These are phyloP conservation scores for Odiellus spinosus DNA, from an alignment of 2,888 invertebrate genomes.

Conservation along the genomic window DNA sequence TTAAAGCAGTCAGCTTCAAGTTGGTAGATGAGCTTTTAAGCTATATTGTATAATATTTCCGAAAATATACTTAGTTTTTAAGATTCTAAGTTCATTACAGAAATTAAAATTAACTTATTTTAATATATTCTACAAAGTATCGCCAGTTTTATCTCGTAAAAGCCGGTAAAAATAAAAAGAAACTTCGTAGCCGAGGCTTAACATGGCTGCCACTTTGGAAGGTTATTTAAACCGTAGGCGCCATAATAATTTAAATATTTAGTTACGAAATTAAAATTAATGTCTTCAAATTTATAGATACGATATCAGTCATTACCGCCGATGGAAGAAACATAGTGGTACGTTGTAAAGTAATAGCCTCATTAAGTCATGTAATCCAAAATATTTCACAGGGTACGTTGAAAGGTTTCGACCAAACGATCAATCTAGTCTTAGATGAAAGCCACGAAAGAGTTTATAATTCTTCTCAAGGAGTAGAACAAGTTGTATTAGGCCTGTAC, in stretches of 20 bases:
- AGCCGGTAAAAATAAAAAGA: no score
- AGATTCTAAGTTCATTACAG: no score
- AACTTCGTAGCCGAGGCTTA: background rate
- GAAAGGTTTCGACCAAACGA: conserved; percentile 98
- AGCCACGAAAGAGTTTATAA: conserved; percentile 98
- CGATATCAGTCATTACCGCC: conserved; percentile 81
- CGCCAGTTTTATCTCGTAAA: no score
- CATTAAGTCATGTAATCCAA: background rate
- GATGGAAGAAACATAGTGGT: conserved; percentile 90
- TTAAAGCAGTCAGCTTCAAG: no score
- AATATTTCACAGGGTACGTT: conserved; percentile 54
- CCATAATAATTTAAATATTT: background rate
- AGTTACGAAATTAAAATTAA: conserved; percentile 3
- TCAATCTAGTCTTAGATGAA: conserved; percentile 93
- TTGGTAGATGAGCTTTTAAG: no score
- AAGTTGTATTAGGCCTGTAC: conserved; percentile 89
- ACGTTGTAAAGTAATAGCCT: conserved; percentile 22
- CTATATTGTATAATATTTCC: no score
- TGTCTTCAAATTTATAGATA: conserved; percentile 13
- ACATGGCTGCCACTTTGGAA: conserved; percentile 18
- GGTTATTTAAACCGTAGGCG: conserved; percentile 17
- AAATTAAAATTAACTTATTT: no score
- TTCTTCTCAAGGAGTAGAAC: conserved; percentile 73
- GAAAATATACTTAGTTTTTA: no score
- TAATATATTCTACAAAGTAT: no score